Conservation (phyloP, 2,888 invertebrate species). For the Eupithecia exiguata region DNA sequence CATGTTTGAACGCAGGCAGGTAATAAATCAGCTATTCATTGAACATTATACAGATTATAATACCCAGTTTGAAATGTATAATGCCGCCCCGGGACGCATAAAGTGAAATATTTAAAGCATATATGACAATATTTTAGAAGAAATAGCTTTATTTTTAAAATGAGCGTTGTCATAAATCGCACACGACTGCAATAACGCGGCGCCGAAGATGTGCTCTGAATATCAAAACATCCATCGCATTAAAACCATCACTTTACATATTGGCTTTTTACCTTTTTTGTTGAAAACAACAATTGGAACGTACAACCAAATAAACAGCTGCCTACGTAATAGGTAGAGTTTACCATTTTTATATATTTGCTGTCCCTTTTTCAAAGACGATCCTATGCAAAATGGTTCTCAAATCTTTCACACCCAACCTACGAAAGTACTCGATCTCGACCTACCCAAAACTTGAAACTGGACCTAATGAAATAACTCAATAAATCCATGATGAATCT, state of each 20-base stretch:
- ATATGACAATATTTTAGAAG: conserved; percentile 81
- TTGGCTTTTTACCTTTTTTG: conserved; percentile 45
- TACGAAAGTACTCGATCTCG: not conserved
- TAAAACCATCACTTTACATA: conserved; percentile 62
- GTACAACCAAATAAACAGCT: not conserved
- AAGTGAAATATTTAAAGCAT: conserved; percentile 81
- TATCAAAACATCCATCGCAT: conserved; percentile 69
- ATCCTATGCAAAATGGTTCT: not conserved
- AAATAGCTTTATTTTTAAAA: conserved; percentile 82
- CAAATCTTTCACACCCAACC: not conserved
- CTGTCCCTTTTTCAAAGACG: not conserved
- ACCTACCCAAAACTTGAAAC: not conserved
- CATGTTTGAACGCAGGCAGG: conserved; percentile 38
- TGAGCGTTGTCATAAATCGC: conserved; percentile 76
- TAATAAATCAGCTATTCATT: conserved; percentile 64
- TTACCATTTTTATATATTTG: not conserved
- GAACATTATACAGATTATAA: conserved; percentile 60
- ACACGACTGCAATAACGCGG: conserved; percentile 74
- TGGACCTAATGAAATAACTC: not conserved
- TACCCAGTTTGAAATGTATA: conserved; percentile 66
- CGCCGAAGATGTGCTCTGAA: conserved; percentile 70
- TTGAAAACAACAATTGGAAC: not conserved
- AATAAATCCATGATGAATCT: not conserved
- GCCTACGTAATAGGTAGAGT: not conserved
- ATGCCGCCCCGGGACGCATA: conserved; percentile 75